Evolutionary conservation across 2,113 vertebrate genomes (phyloP), one percentile per base, ranked within the genome.

Genomic region (Fulmarus glacialis): DNA sequence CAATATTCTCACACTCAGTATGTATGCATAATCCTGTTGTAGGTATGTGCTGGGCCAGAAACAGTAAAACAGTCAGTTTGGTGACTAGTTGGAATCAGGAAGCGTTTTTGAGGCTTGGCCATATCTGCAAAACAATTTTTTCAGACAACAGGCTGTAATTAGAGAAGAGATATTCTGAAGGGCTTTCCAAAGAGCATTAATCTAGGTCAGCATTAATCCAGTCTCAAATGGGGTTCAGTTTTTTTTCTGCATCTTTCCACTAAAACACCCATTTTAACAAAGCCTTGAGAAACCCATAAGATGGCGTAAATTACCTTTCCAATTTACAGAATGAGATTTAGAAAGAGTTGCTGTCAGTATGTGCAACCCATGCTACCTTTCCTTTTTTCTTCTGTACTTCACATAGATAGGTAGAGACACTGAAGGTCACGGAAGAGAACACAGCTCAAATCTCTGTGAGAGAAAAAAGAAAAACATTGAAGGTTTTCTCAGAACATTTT

Each of bases 101-200:
- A 94, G 79, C 0, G 0, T 82, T 96, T 95, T 7, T 91, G 93
- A 82, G 82, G 62, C 66, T 91, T 93, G 58, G 66, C 53, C n/a
- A 27, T 91, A 96, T 73, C 84, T 93, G 84, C 40, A 92, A 82
- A 84, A n/a, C 8, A 2, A 85, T 72, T 80, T 93, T 87, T 92
- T 84, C 87, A 80, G 87, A 89, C 73, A 94, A 91, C 48, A 59
- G 34, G 12, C 36, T 88, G 84, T 20, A 93, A 92, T 82, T 94
- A 89, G 87, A 85, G 89, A 88, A 74, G 64, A 91, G 72, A 75
- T 81, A 89, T 60, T 93, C 82, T 45, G 1, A 58, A 40, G 73
- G 72, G 89, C 89, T 89, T 94, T 92, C 56, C 30, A 84, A 84
- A 94, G 70, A 95, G 10, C n/a, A 87, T 96, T 96, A 56, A 89